Evolutionary conservation across 2,888 invertebrate genomes (phyloP), one percentile per base, ranked within the genome.

Genomic region (Nomada ruficornis): DNA sequence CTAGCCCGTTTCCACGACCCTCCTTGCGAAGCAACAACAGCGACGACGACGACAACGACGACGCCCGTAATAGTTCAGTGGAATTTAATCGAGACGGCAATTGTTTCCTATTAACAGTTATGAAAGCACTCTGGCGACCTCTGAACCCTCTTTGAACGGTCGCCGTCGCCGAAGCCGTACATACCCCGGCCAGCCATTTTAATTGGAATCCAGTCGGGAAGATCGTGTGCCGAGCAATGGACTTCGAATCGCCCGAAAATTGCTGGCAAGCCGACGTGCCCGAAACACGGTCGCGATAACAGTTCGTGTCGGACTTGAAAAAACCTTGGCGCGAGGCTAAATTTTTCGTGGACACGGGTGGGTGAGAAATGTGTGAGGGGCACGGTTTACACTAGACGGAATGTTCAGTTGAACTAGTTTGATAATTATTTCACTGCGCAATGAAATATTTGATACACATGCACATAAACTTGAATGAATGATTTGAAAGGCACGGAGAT

Each of bases 41-140:
- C 63, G 20, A 23, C 69, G 50, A 50, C 18, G 23, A 15, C 26
- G 26, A 26, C 23, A 23, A 23, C 26, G 26, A 2, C 54, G 59
- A 57, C 54, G 62, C 54, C 71, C 65, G 55, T 75, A 82, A 86
- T 80, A 83, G 82, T 82, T 86, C 68, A 70, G 62, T 63, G 82
- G 79, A 80, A 88, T 88, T 87, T 89, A 85, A 88, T 87, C 89
- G 80, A 83, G 68, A 80, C 73, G 77, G 57, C 83, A 83, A 89
- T 88, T 88, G 89, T 87, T 87, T 77, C 79, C 72, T 77, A 84
- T 82, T 87, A 87, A 85, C 87, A 80, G 80, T 87, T 88, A 87
- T 83, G 82, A 84, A 79, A 85, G 82, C 65, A 44, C 59, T 68
- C 80, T 65, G 62, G 55, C 83, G 85, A 78, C 71, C 89, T 70